Base-by-base conservation (phyloP, 2,888 invertebrate genomes). In the Tenthredo livida region DNA sequence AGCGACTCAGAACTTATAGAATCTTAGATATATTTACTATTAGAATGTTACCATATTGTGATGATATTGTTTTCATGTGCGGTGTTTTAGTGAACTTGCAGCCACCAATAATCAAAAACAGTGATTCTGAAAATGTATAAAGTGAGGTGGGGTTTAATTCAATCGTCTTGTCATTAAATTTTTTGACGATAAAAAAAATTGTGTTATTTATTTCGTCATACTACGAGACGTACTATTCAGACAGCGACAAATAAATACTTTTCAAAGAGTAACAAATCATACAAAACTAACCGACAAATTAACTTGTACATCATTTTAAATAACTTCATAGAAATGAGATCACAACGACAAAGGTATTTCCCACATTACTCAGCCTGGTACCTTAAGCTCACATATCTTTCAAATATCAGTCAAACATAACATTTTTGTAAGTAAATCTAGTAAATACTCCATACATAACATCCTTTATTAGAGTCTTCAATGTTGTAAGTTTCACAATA, bases 61-160 rank as follows among this genome's bases (percentile, higher is more conserved):
- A 85, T 40, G 15, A 73, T 12, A 84, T 87, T 37, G 72, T 87
- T n/a, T 86, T 84, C 54, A 82, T 87, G 84, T 86, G 86, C 70
- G 73, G 86, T 37, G 86, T 86, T 10, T 73, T 86, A 15, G 87
- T 87, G 1, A 85, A 86, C 72, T 85, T 86, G n/a, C 87, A 86
- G 65, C 84, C 83, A 47, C 67, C 85, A 7, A 87, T 87, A 80
- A 58, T 84, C 17, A 85, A 85, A 86, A 70, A 84, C 12, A 37
- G 67, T 43, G 67, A 84, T 54, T 37, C 17, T n/a, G 37, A n/a
- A 73, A 21, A 73, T 43, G 12, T 21, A 37, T 73, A 12, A 17
- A 37, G 25, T 15, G 1, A 54, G 2, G 15, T 9, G 25, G 65
- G 21, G 15, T 65, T 65, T 65, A 7, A 65, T 5, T 12, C 25